Conservation (phyloP, 2,888 invertebrate species). For the Chelonus formosanus region DNA sequence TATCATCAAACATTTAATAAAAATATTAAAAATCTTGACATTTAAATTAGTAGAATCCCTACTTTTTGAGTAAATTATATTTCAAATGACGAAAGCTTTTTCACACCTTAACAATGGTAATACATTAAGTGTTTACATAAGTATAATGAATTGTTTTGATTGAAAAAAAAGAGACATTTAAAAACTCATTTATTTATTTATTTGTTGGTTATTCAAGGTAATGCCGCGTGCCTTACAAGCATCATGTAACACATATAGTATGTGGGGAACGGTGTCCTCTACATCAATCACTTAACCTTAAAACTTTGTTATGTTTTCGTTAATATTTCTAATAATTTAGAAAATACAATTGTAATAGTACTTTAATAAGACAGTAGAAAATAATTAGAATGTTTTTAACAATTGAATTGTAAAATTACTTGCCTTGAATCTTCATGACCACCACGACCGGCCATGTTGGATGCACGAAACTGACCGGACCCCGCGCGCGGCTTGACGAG, state of each 20-base stretch:
- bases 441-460: constrained; percentile 91
- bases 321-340: background rate
- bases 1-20: too few relatives aligned
- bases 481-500: constrained; percentile 52
- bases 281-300: constrained; percentile 40
- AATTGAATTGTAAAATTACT: constrained; percentile 54
- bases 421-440: constrained; percentile 87
- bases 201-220: constrained; percentile 46
- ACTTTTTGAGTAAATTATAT: too few relatives aligned
- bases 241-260: constrained; percentile 51
- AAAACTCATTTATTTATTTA: too few relatives aligned
- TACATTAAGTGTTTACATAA: too few relatives aligned
- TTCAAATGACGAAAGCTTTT: too few relatives aligned
- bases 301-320: background rate
- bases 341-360: background rate
- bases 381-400: background rate
- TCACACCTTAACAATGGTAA: too few relatives aligned
- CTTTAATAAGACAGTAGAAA: too few relatives aligned
- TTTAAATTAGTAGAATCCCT: too few relatives aligned
- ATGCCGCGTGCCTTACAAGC: constrained; percentile 51
- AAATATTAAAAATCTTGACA: too few relatives aligned
- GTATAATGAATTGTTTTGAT: too few relatives aligned
- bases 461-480: constrained; percentile 65
- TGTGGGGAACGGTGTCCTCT: background rate
- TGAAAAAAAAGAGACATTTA: too few relatives aligned